Conservation (phyloP, 2,797 vertebrate genomes). For the Astyanax mexicanus region DNA sequence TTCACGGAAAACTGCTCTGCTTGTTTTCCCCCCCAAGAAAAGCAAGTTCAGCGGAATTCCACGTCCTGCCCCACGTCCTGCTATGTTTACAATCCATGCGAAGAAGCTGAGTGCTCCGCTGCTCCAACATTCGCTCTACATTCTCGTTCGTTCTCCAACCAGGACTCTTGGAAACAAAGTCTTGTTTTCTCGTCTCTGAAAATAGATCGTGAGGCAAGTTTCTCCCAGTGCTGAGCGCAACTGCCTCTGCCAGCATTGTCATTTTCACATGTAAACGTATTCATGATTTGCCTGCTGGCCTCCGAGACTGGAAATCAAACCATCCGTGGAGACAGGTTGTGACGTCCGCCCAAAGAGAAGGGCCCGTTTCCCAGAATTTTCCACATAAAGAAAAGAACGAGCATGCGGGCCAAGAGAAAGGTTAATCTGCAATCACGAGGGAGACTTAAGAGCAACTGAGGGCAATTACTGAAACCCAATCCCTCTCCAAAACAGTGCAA, state of each 20-base stretch:
- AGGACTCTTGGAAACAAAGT: neutral
- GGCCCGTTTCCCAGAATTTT: slow-evolving; percentile 13
- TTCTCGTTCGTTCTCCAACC: neutral
- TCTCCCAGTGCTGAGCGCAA: slow-evolving; percentile 28
- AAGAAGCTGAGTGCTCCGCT: neutral
- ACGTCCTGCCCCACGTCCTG: neutral
- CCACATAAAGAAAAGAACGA: slow-evolving; percentile 22
- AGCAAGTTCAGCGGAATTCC: slow-evolving; percentile 7
- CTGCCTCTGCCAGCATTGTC: slow-evolving; percentile 41
- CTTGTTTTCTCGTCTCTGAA: slow-evolving; percentile 4
- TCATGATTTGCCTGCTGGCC: neutral
- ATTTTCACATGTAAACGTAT: slow-evolving; percentile 2
- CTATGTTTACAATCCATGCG: neutral
- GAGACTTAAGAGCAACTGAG: slow-evolving; percentile 26
- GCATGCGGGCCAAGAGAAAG: slow-evolving; percentile 31
- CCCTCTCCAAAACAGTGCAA: slow-evolving; percentile 31
- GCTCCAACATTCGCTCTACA: neutral
- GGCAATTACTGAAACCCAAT: slow-evolving; percentile 43
- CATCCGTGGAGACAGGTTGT: slow-evolving; percentile 1
- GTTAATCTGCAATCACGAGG: slow-evolving; percentile 47
- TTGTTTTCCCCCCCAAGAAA: neutral
- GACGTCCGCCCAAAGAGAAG: slow-evolving; percentile 1
- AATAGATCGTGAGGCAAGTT: neutral
- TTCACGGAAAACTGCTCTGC: neutral
- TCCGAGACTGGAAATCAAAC: neutral